Percentiles rank a stretch among this genome's conserved stretches.
phyloP scores from a whole-genome alignment of 2,888 invertebrate genomes.

The Cryptus armator region DNA sequence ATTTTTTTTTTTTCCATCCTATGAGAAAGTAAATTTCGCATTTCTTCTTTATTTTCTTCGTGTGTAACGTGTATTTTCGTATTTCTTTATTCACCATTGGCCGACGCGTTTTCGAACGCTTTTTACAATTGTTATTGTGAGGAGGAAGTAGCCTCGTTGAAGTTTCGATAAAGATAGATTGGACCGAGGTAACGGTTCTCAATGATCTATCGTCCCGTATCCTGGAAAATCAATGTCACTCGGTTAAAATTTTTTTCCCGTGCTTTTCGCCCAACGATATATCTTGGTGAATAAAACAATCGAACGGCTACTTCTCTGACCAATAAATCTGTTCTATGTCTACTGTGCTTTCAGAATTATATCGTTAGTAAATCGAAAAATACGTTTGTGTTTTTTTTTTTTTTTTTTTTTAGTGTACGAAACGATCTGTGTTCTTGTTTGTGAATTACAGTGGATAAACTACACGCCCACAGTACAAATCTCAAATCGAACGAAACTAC shows the following conservation, averaged over 20 bases:
- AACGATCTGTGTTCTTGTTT: constrained; percentile 20
- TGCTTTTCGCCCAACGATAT: background rate
- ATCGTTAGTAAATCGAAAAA: constrained; percentile 30
- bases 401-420: background rate
- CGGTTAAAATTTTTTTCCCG: constrained; percentile 60
- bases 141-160: constrained; percentile 47
- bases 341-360: constrained; percentile 56
- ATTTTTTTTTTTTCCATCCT: constrained; percentile 1
- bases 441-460: constrained; percentile 19
- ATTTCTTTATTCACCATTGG: constrained; percentile 39
- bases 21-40: constrained; percentile 10
- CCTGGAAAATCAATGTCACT: constrained; percentile 72
- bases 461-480: constrained; percentile 50
- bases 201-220: constrained; percentile 63
- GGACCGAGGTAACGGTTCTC: constrained; percentile 51
- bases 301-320: constrained; percentile 57
- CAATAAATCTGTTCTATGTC: constrained; percentile 47
- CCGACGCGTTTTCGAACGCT: constrained; percentile 37
- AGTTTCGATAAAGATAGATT: constrained; percentile 56
- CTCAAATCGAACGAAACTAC: constrained; percentile 59
- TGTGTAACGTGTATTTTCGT: constrained; percentile 8
- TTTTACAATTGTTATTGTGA: constrained; percentile 37
- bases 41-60: constrained; percentile 13
- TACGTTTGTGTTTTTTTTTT: background rate
- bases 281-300: constrained; percentile 38